Conservation (phyloP, 2,888 invertebrate species). For the Aleiodes leptofemur region DNA sequence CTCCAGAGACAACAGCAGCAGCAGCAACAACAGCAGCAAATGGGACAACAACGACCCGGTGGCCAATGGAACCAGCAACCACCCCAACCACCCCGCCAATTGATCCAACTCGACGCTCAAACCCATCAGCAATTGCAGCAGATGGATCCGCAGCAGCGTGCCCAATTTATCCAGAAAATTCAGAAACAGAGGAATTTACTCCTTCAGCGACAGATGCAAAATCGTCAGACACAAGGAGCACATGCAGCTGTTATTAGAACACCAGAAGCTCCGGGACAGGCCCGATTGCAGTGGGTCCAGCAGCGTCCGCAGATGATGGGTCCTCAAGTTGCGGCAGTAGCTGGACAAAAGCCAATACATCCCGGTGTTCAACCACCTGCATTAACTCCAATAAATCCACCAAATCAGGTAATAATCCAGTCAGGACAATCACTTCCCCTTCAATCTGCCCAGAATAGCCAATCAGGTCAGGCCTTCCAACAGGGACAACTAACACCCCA, state of each 20-base stretch:
- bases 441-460: constrained; percentile 61
- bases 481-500: constrained; percentile 74
- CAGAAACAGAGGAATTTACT: constrained; percentile 80
- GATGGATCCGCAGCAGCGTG: constrained; percentile 87
- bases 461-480: constrained; percentile 68
- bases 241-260: constrained; percentile 84
- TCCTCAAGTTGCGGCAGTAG: constrained; percentile 76
- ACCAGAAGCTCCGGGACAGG: constrained; percentile 81
- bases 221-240: constrained; percentile 77
- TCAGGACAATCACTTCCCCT: constrained; percentile 60
- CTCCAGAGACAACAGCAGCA: constrained; percentile 76
- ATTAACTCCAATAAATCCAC: constrained; percentile 69
- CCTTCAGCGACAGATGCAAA: constrained; percentile 79
- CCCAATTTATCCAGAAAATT: constrained; percentile 87
- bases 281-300: constrained; percentile 80
- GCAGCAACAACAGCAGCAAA: constrained; percentile 69
- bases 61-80: constrained; percentile 77
- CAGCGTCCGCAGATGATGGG: constrained; percentile 80
- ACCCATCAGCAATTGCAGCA: constrained; percentile 90
- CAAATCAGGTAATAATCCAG: constrained; percentile 62
- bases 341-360: constrained; percentile 71
- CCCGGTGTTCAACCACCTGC: constrained; percentile 71
- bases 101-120: constrained; percentile 89
- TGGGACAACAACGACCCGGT: constrained; percentile 68
- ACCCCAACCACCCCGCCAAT: constrained; percentile 79